Evolutionary conservation across 1,140 invertebrate genomes (phyloP), one percentile per base, ranked within the genome.

Genomic region (Pseudomyrmex dendroicus): DNA sequence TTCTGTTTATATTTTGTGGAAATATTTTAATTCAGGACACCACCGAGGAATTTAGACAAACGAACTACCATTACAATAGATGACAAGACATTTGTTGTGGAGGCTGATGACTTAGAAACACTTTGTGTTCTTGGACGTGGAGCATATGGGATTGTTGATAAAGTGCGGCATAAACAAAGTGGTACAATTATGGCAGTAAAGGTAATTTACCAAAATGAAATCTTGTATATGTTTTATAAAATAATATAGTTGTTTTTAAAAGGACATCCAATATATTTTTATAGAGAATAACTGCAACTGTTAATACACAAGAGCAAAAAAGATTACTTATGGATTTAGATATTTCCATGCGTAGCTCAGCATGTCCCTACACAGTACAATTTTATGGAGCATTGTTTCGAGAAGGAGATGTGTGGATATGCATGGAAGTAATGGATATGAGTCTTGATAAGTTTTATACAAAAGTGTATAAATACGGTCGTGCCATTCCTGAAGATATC

Each of bases 361-460:
- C 98, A 89, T 99, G 99, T 94, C 97, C 97, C 0, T 98, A 99
- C 92, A 99, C 99, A 63, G 99, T 99, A 2, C 98, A 99, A 91
- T 99, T 99, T 95, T 98, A 98, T 94, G 99, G 99, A 13, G 99
- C 98, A 64, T 96, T 99, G 90, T 99, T 99, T 90, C 96, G 97
- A 62, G 98, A 98, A 94, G 98, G 98, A 15, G 98, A 99, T 94
- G 99, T 99, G 46, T 99, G 99, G 99, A 99, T 99, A 91, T 99
- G 99, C 92, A 99, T 99, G 99, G 99, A 99, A 95, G 96, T 99
- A 12, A 99, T 99, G 99, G 98, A 99, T 89, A 99, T 98, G 85
- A 99, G 98, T 93, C 95, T 99, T 84, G 99, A 99, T 91, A 99
- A 99, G 94, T 98, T 98, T 95, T 99, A 97, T 94, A 96, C 95